These are phyloP conservation scores for Latrodectus geometricus DNA, from an alignment of 1,140 invertebrate genomes.

Conservation along the genomic window DNA sequence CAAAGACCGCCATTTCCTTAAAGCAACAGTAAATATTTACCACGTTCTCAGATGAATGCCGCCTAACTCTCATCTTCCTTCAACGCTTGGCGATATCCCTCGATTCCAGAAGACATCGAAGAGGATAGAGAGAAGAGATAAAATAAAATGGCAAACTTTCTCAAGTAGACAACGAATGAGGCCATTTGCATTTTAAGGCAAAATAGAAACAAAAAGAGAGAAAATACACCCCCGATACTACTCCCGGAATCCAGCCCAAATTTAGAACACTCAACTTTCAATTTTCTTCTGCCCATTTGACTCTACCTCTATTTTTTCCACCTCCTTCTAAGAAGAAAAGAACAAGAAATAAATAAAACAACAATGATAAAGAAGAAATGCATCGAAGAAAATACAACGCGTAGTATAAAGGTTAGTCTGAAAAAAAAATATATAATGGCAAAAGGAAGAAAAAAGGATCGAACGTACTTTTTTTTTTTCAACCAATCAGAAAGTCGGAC, in stretches of 20 bases:
- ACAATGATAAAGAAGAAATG: conserved; percentile 39
- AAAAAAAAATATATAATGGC: background rate
- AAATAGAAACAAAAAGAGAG: conserved; percentile 6
- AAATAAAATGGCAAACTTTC: conserved; percentile 13
- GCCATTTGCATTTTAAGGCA: conserved; percentile 44
- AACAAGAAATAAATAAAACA: conserved; percentile 16
- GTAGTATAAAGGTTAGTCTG: conserved; percentile 6
- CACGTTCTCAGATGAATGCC: conserved; percentile 2
- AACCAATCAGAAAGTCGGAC: conserved; percentile 52
- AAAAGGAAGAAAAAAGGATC: conserved; percentile 7
- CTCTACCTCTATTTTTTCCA: conserved; percentile 24
- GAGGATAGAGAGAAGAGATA: background rate
- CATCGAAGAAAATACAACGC: conserved; percentile 32
- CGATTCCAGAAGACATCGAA: background rate
- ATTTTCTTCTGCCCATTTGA: conserved; percentile 57
- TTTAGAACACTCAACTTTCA: conserved; percentile 60
- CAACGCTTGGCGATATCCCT: background rate
- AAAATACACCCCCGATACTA: conserved; percentile 10
- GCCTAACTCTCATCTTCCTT: background rate
- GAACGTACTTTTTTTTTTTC: conserved; percentile 37
- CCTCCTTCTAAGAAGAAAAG: background rate
- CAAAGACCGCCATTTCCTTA: background rate
- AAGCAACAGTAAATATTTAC: conserved; percentile 12
- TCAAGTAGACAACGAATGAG: conserved; percentile 22
- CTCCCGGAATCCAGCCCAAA: conserved; percentile 37